These are phyloP conservation scores for Cephalopachus bancanus DNA, from an alignment of 2,797 vertebrate species.

Conservation along the genomic window DNA sequence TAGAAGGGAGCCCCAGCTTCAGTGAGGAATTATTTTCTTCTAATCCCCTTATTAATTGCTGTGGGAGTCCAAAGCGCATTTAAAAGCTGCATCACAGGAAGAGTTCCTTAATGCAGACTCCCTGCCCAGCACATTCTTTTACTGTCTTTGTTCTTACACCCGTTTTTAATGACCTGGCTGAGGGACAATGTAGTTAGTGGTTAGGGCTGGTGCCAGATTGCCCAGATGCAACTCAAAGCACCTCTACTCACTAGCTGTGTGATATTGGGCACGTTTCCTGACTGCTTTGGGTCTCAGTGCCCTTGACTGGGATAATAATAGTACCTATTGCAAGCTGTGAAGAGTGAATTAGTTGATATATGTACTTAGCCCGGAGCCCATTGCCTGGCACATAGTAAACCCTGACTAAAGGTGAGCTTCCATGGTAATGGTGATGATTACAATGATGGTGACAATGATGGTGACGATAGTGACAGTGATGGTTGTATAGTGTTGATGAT, in stretches of 20 bases:
- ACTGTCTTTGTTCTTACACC: not conserved
- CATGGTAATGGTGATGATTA: not conserved
- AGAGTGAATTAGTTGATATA: not conserved
- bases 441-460: not conserved
- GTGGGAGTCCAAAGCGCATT: not conserved
- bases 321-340: not conserved
- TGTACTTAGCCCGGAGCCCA: not conserved
- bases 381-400: not conserved
- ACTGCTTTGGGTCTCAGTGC: not conserved
- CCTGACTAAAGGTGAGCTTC: not conserved
- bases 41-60: slow-evolving; percentile 43
- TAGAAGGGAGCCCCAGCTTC: not conserved
- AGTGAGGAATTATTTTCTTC: slow-evolving; percentile 43
- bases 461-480: not conserved
- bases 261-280: not conserved
- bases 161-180: not conserved
- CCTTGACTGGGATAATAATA: too few relatives aligned
- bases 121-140: not conserved
- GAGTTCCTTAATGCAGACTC: not conserved
- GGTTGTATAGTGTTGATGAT: not conserved
- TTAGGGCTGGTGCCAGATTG: too few relatives aligned
- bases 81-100: not conserved
- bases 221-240: not conserved
- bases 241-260: not conserved
- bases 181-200: not conserved